These are phyloP conservation scores for Apaloderma vittatum DNA, from an alignment of 2,113 vertebrate genomes.

Conservation along the genomic window DNA sequence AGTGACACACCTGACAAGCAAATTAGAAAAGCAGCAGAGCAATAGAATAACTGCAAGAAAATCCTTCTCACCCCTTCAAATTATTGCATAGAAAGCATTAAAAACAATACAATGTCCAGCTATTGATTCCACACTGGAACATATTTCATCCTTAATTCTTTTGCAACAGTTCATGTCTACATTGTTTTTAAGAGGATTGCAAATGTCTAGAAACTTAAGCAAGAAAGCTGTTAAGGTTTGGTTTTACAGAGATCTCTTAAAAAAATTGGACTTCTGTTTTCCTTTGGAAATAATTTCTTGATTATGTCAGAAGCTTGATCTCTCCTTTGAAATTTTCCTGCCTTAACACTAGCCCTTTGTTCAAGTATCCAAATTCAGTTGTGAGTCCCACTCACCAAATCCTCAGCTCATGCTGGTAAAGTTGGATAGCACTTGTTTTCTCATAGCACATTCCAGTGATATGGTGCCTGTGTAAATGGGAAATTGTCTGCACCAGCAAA, in stretches of 20 bases:
- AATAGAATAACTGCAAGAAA: background rate
- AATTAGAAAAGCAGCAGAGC: constrained; percentile 43
- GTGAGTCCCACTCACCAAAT: background rate
- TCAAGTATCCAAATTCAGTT: background rate
- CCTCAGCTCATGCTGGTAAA: background rate
- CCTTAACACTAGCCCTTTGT: background rate
- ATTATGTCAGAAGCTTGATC: background rate
- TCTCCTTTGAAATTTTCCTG: background rate
- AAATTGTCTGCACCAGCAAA: background rate
- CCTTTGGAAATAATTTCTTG: background rate
- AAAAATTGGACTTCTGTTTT: background rate
- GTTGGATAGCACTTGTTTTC: background rate
- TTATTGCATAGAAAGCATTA: background rate
- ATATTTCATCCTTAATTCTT: background rate
- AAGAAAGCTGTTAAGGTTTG: background rate
- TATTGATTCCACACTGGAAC: background rate
- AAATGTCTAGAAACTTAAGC: background rate
- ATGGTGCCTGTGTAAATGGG: background rate
- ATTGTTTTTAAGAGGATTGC: background rate
- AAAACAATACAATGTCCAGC: background rate
- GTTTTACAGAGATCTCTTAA: background rate
- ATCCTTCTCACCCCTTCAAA: background rate
- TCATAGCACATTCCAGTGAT: background rate
- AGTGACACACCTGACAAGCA: constrained; percentile 44
- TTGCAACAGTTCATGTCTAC: background rate